Evolutionary conservation across 2,113 vertebrate species (phyloP), one percentile per base, ranked within the genome.

Genomic region (Mesoclemmys tuberculata): DNA sequence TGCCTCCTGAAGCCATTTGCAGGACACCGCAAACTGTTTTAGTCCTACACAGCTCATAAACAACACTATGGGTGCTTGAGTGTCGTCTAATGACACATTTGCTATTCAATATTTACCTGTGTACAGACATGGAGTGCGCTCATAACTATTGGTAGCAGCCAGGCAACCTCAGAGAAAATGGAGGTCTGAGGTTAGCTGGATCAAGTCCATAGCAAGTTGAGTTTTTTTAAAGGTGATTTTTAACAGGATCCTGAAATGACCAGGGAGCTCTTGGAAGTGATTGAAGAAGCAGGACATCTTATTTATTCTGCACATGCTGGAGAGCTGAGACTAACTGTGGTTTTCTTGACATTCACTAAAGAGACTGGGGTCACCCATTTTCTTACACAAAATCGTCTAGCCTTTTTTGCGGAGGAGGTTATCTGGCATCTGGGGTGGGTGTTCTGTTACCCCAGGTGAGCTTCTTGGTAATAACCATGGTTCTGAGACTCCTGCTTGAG

Each of bases 141-240:
- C 46, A 46, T 46, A 46, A 46, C 46, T 46, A 46, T 96, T 0
- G 0, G 51, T n/a, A 12, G 79, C 6, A 7, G 1, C 41, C 24
- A 29, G 81, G 46, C 27, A 86, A 68, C 22, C 54, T 56, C 35
- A 19, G 56, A 21, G 41, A 79, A n/a, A 7, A n/a, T 51, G 75
- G n/a, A 0, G 2, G 54, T 3, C 46, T 31, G 51, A 52, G 92
- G 26, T 58, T 90, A 75, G 5, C 31, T 77, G 24, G 10, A 12
- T 52, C 51, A 52, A 52, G 14, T 54, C 22, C 80, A 88, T 68
- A 91, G 61, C 74, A 2, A 52, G 49, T 0, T 4, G 5, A 44
- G 35, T 49, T 54, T 86, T 85, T 91, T 85, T 83, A 92, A 29
- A 54, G 22, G 85, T 19, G 16, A 80, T 8, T 24, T 92, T 82